These are phyloP conservation scores for Hirudinaria manillensis DNA, from an alignment of 2,888 invertebrate genomes.

Conservation along the genomic window DNA sequence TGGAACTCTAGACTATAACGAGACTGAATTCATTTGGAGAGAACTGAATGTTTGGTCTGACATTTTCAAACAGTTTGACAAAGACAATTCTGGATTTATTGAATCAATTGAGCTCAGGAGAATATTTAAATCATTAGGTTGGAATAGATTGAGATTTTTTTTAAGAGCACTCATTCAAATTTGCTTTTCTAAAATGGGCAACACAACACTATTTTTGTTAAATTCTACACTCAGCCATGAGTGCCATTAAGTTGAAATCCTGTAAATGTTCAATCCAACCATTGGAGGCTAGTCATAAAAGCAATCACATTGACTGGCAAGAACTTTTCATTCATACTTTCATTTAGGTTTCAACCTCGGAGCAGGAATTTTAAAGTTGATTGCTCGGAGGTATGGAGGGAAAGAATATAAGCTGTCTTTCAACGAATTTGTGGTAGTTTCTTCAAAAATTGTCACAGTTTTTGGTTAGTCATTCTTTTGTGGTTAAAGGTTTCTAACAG, in stretches of 20 bases:
- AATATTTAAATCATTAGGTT: slow-evolving; percentile 48
- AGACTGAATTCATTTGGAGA: slow-evolving; percentile 26
- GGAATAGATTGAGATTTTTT: slow-evolving; percentile 18
- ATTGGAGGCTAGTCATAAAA: background rate
- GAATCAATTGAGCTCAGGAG: slow-evolving; percentile 75
- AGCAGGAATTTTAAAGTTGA: slow-evolving; percentile 75
- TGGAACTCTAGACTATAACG: slow-evolving; percentile 29
- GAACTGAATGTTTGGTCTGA: slow-evolving; percentile 31
- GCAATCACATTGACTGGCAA: background rate
- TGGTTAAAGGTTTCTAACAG: no score
- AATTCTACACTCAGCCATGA: no score
- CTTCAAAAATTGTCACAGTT: slow-evolving; percentile 30
- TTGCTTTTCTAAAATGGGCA: no score
- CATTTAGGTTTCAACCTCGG: slow-evolving; percentile 68
- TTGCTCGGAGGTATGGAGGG: slow-evolving; percentile 83
- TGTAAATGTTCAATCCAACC: no score
- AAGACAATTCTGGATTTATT: slow-evolving; percentile 70
- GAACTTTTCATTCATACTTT: slow-evolving; percentile 39
- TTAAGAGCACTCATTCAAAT: no score
- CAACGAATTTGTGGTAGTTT: slow-evolving; percentile 71
- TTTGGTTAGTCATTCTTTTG: slow-evolving; percentile 31
- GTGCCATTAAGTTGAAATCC: no score
- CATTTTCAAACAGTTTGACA: slow-evolving; percentile 73
- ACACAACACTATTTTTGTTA: no score
- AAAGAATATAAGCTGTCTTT: slow-evolving; percentile 72